Evolutionary conservation across 2,113 vertebrate genomes (phyloP).

Genomic region (Nesogale talazaci): DNA sequence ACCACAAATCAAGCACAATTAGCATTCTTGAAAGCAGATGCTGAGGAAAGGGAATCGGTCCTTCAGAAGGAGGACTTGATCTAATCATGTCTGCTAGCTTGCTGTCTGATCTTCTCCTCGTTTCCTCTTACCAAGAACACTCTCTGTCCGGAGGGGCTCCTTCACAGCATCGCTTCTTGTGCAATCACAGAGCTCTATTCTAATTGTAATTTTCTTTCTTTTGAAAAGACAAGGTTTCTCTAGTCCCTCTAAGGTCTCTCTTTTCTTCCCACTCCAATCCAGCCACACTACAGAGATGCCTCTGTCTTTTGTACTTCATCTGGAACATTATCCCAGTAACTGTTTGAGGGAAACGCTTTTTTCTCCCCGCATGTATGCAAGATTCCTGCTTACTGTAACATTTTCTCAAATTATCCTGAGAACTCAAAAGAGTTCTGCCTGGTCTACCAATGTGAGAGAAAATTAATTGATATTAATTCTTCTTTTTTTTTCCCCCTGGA

Average conservation of each 20-base stretch:
- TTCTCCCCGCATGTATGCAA: not conserved
- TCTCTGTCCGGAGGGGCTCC: constrained; percentile 15
- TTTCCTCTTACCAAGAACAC: constrained; percentile 61
- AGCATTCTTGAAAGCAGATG: constrained; percentile 25
- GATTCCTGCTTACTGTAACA: constrained; percentile 33
- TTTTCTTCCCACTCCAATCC: constrained; percentile 29
- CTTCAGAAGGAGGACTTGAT: constrained; percentile 38
- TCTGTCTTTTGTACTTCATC: constrained; percentile 15
- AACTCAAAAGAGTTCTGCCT: constrained; percentile 35
- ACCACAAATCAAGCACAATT: constrained; percentile 24
- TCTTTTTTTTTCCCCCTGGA: constrained; percentile 24
- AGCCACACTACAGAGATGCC: constrained; percentile 1
- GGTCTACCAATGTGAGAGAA: constrained; percentile 52
- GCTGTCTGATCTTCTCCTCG: constrained; percentile 50
- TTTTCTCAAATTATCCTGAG: constrained; percentile 48
- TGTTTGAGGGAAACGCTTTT: not conserved
- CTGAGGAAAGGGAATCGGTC: constrained; percentile 13
- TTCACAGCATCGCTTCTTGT: constrained; percentile 50
- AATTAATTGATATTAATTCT: constrained; percentile 75
- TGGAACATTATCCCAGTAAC: constrained; percentile 1
- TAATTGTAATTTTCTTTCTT: constrained; percentile 62
- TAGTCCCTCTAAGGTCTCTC: constrained; percentile 29
- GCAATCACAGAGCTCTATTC: constrained; percentile 18
- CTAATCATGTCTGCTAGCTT: constrained; percentile 56
- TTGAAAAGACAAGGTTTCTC: constrained; percentile 52